Evolutionary conservation across 1,140 invertebrate genomes (phyloP).

Genomic region (Homarus americanus): DNA sequence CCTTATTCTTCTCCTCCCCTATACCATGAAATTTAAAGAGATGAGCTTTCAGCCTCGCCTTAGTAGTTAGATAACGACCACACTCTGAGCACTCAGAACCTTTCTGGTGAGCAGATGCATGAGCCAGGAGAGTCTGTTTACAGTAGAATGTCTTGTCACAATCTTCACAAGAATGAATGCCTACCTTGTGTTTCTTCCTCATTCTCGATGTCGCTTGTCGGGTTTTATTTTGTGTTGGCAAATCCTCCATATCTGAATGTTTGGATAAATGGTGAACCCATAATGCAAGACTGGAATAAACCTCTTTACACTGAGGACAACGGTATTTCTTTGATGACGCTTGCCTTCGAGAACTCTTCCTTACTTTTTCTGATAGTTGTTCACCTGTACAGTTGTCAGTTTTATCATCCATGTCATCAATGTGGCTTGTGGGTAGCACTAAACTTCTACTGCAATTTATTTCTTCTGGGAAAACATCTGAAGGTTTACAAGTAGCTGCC

Average conservation of each 20-base stretch:
- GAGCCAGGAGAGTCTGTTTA: slow-evolving; percentile 56
- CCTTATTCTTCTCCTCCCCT: slow-evolving; percentile 71
- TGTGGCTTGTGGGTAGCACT: neutral
- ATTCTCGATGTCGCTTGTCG: slow-evolving; percentile 3
- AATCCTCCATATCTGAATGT: slow-evolving; percentile 51
- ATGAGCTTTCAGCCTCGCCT: slow-evolving; percentile 68
- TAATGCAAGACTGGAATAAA: slow-evolving; percentile 49
- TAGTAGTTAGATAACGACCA: slow-evolving; percentile 72
- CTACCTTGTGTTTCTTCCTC: slow-evolving; percentile 36
- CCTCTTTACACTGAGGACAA: slow-evolving; percentile 59
- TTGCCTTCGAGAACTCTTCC: slow-evolving; percentile 47
- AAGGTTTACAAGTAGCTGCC: neutral
- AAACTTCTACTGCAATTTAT: neutral
- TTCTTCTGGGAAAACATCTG: slow-evolving; percentile 17
- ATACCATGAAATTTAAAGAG: slow-evolving; percentile 74
- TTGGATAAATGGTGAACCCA: slow-evolving; percentile 64
- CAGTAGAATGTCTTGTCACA: slow-evolving; percentile 50
- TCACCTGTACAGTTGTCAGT: neutral
- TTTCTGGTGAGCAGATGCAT: slow-evolving; percentile 60
- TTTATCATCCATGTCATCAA: neutral
- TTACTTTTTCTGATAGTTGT: neutral
- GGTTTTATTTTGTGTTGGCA: neutral
- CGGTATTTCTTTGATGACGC: slow-evolving; percentile 45
- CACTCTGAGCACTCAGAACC: slow-evolving; percentile 68
- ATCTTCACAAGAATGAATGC: slow-evolving; percentile 47